Base-by-base conservation (phyloP, 1,140 invertebrate species). In the Augochlora pura region DNA sequence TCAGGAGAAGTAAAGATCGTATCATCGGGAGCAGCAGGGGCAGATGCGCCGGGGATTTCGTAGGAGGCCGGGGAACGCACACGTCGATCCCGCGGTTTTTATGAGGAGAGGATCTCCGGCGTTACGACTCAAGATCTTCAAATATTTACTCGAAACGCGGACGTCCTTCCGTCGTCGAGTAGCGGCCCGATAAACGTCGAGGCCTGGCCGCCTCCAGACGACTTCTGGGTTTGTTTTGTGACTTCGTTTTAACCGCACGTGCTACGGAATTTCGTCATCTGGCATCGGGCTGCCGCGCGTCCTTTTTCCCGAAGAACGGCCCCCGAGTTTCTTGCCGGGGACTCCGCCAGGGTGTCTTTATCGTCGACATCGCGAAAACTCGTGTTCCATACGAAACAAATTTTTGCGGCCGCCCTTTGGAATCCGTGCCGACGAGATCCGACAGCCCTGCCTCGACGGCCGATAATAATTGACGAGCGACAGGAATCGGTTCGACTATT, bases 251-350 rank as follows among this genome's bases (percentile, higher is more conserved):
- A 86, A 86, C 85, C 80, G 80, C 84, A 86, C 87, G 86, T 86
- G 84, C 81, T 85, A 82, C 70, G 80, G 81, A 86, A 90, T 89
- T 90, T 90, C 90, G 88, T 91, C 90, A 91, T 91, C 89, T 90
- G 90, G 89, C 71, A 80, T 85, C 88, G 86, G 85, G 88, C 87
- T 89, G 89, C 71, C 80, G 75, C 60, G 49, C 49, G 16, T 49
- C 59, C 78, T 85, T 84, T 71, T 66, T 73, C 83, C 77, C 66
- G 66, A 72, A 73, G 60, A 76, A 78, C 59, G 76, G 46, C 49
- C 14, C 14, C 69, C 68, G 32, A 32, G 76, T 57, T 78, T 78
- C 67, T 78, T 72, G 69, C 69, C 23, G 9, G n/a, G 23, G 9
- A 60, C 65, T 54, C 57, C 32, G 32, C 38, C 73, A 25, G 71